Percentiles rank a stretch among this genome's conserved stretches.
These are phyloP conservation scores for Mesoligia furuncula DNA, from an alignment of 2,888 invertebrate species.

Conservation along the genomic window DNA sequence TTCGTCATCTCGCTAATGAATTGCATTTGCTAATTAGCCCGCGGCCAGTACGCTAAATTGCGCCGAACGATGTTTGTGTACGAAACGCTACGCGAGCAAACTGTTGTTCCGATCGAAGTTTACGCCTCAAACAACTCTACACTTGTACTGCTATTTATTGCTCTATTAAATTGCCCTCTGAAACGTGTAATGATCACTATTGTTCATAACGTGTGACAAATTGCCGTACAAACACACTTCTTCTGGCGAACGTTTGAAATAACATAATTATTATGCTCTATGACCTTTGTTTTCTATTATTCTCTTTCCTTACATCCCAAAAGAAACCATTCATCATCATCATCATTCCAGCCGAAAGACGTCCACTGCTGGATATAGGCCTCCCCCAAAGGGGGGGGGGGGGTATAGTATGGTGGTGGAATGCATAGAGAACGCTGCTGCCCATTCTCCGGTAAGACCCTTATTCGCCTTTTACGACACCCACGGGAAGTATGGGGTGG, in stretches of 20 bases:
- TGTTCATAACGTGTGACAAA: constrained; percentile 51
- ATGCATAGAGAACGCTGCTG: too few relatives aligned
- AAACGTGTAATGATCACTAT: constrained; percentile 44
- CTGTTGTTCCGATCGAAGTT: constrained; percentile 31
- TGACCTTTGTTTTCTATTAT: constrained; percentile 5
- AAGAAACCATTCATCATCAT: too few relatives aligned
- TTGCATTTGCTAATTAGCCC: constrained; percentile 31
- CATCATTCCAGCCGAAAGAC: too few relatives aligned
- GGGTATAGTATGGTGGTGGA: too few relatives aligned
- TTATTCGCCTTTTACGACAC: too few relatives aligned
- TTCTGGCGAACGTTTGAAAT: not conserved
- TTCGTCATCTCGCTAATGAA: not conserved
- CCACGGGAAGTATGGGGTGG: too few relatives aligned
- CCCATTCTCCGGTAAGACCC: too few relatives aligned
- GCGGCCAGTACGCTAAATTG: not conserved
- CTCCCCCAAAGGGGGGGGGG: too few relatives aligned
- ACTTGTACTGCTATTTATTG: constrained; percentile 47
- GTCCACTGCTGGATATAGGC: too few relatives aligned
- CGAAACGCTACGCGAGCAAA: constrained; percentile 6
- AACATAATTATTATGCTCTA: constrained; percentile 7
- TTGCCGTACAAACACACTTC: constrained; percentile 14
- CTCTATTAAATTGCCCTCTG: constrained; percentile 48
- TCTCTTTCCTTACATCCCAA: not conserved
- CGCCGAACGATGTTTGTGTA: constrained; percentile 10
- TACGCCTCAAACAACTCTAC: constrained; percentile 41